Base-by-base conservation (phyloP, 2,797 vertebrate genomes). In the Phataginus tetradactyla region DNA sequence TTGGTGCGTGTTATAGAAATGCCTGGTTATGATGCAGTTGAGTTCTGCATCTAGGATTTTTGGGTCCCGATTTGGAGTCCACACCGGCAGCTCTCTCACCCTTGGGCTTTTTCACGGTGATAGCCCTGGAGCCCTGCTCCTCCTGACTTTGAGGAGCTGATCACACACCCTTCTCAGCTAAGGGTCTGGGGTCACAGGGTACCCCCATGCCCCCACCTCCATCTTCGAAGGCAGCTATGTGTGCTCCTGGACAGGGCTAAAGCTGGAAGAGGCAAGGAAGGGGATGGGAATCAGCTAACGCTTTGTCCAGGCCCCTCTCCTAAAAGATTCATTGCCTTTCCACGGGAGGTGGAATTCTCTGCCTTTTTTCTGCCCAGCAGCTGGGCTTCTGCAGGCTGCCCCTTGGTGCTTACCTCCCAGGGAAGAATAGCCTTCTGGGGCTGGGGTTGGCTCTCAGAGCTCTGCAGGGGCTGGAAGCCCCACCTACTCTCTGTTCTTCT, bases 401-500 rank as follows among this genome's bases (percentile, higher is more conserved):
- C 80, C 42, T 55, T 2, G 0, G 86, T 2, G 27, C 59, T 69
- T 66, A 79, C 21, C 57, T 68, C 55, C 77, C 68, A 8, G 55
- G 45, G 85, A 77, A 34, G 14, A 71, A 23, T 17, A 6, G 75
- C 88, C 55, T 78, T 69, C 32, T 7, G n/a, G 61, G 55, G 42
- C 5, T 9, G 27, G 72, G 42, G 15, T 4, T 32, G 53, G 63
- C 64, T 13, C 29, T 53, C 55, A 23, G 64, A 29, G 51, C 79
- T 27, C 37, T 39, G 39, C 45, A 72, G 75, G 57, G 80, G 51
- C 88, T 45, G 8, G 64, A 55, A 68, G 18, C 78, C 84, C 53
- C 91, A 80, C 86, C 94, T 15, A 6, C 64, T 68, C 25, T 53
- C n/a, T 6, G 3, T 39, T 81, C 66, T 29, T 66, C 90, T 95